phyloP scores from a whole-genome alignment of 1,140 invertebrate genomes.

The Globodera ellingtonae region DNA sequence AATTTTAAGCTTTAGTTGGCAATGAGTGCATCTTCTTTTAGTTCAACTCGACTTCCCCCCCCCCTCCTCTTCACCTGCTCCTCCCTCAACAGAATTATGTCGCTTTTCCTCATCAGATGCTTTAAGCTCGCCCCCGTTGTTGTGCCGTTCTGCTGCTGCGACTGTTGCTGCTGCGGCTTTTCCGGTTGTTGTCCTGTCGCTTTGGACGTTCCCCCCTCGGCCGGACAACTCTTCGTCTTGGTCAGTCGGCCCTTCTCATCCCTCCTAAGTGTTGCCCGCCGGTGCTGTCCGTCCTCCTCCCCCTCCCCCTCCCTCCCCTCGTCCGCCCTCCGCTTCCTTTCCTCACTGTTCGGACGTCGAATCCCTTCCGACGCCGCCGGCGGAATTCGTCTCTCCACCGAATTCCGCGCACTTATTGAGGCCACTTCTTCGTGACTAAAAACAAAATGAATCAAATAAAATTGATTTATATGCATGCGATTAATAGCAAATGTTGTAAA shows the following conservation, averaged over 20 bases:
- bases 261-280: neutral
- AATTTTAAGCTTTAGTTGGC: too few species aligned
- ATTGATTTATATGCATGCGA: neutral
- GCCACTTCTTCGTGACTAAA: conserved; percentile 21
- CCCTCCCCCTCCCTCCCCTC: neutral
- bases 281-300: neutral
- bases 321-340: neutral
- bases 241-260: conserved; percentile 5
- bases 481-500: neutral
- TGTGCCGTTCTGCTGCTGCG: conserved; percentile 9
- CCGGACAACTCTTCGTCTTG: conserved; percentile 10
- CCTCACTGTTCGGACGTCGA: neutral
- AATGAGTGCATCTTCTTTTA: too few species aligned
- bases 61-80: neutral
- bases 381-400: conserved; percentile 14
- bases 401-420: conserved; percentile 25
- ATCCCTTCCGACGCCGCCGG: conserved; percentile 11
- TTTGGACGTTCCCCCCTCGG: neutral
- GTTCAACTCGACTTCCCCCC: too few species aligned
- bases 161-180: neutral
- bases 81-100: conserved; percentile 22
- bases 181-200: neutral
- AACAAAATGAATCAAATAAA: neutral
- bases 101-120: conserved; percentile 13
- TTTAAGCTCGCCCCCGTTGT: neutral